These are phyloP conservation scores for Chrysolina oricalcia DNA, from an alignment of 2,888 invertebrate species.

Conservation along the genomic window DNA sequence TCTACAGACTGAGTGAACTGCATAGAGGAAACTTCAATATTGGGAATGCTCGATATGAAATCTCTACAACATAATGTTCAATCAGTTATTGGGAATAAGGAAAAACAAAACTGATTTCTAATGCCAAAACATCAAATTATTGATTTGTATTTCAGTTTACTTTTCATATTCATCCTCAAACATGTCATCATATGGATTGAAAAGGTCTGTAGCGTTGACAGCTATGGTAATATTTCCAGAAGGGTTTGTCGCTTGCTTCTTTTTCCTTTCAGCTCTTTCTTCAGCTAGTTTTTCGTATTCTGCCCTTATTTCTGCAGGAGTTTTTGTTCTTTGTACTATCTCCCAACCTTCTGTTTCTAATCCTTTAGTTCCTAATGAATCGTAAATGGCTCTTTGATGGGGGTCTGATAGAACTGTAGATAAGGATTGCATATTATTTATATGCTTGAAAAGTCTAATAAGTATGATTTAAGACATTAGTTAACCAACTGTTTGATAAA, in stretches of 20 bases:
- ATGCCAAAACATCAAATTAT: constrained; percentile 11
- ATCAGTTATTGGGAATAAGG: neutral
- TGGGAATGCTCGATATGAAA: constrained; percentile 74
- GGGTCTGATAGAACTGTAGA: constrained; percentile 89
- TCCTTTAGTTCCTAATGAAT: constrained; percentile 90
- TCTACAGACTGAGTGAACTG: constrained; percentile 94
- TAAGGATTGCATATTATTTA: neutral
- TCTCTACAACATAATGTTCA: constrained; percentile 52
- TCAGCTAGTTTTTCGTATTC: constrained; percentile 93
- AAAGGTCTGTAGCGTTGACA: constrained; percentile 94
- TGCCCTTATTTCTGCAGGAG: constrained; percentile 95
- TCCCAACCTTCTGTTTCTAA: constrained; percentile 97
- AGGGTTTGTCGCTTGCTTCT: constrained; percentile 94
- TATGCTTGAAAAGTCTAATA: no score
- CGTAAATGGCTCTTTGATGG: constrained; percentile 96
- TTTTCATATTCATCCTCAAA: constrained; percentile 69
- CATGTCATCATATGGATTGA: constrained; percentile 86
- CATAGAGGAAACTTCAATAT: constrained; percentile 94
- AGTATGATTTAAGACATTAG: neutral
- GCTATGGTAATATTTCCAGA: constrained; percentile 89
- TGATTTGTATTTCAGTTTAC: constrained; percentile 56
- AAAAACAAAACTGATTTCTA: neutral
- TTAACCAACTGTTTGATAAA: neutral
- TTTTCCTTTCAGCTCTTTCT: constrained; percentile 88
- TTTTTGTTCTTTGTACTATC: constrained; percentile 91